Evolutionary conservation across 2,113 vertebrate species (phyloP), one percentile per base, ranked within the genome.

Genomic region (Ciconia stormi): DNA sequence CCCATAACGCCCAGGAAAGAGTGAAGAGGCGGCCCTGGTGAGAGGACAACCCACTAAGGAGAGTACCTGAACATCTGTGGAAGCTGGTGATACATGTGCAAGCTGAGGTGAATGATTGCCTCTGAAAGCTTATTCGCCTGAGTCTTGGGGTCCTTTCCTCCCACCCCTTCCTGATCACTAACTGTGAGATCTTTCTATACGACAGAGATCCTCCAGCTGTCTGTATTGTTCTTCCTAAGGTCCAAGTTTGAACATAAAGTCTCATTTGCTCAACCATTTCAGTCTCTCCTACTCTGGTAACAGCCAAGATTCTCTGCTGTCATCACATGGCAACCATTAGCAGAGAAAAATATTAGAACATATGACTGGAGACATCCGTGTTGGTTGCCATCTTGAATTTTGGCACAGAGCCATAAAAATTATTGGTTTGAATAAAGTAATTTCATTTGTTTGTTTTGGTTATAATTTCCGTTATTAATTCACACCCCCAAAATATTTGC

Each of bases 381-480:
- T 90, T 88, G 73, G 87, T 95, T 94, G 80, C 85, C 38, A 42
- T 92, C 91, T 92, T 95, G 89, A 90, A 81, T 95, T 93, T 93
- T 96, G 96, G 72, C 96, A 93, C 66, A 79, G 92, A 97, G 72
- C 50, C 91, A 83, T 83, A 61, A 71, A 96, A 94, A 56, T 85
- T 16, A 87, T 88, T 55, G 8, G 22, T 96, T 87, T 97, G 81
- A 98, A 98, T 98, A 98, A 98, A 98, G 72, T 95, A 14, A 97
- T 97, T 97, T 97, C 74, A 95, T 97, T 98, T 98, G 69, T 90
- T 97, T 83, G 49, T 85, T 91, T 96, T 91, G 61, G 25, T 95
- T 96, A 86, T 87, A 59, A 86, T 94, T 92, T 97, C 73, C 95
- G 42, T 97, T 95, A 86, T 87, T 97, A 90, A 96, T 96, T 97